Evolutionary conservation across 2,888 invertebrate species (phyloP).

Genomic region (Drosophila anomalata): DNA sequence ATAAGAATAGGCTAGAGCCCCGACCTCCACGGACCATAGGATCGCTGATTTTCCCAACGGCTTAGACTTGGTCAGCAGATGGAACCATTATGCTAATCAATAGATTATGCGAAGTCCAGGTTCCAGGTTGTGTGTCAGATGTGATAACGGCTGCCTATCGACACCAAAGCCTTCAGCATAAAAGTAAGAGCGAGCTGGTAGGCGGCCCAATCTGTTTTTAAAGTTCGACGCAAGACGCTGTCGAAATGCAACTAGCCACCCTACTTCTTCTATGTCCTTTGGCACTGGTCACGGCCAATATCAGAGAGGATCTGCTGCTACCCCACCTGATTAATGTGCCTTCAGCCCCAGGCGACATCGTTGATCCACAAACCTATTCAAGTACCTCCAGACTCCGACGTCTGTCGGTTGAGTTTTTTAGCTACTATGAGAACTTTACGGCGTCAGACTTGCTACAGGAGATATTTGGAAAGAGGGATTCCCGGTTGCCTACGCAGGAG

Average conservation of each 20-base stretch:
- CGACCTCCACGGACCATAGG: background rate
- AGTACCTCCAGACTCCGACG: constrained; percentile 39
- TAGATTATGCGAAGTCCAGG: background rate
- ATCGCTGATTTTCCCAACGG: background rate
- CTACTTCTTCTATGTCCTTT: constrained; percentile 5
- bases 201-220: background rate
- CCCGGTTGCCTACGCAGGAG: background rate
- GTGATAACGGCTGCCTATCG: constrained; percentile 3
- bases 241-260: background rate
- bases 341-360: background rate
- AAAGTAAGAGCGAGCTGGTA: background rate
- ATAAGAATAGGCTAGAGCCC: background rate
- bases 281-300: constrained; percentile 1
- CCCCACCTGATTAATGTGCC: background rate
- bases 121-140: background rate
- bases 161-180: constrained; percentile 2
- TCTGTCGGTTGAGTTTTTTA: constrained; percentile 55
- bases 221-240: constrained; percentile 9
- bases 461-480: background rate
- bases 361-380: constrained; percentile 10
- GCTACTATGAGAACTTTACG: constrained; percentile 49
- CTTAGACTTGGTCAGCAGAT: background rate
- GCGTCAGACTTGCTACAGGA: constrained; percentile 1
- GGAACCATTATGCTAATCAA: background rate
- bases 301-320: background rate